Evolutionary conservation across 2,113 vertebrate genomes (phyloP).

Genomic region (Lepus timidus): DNA sequence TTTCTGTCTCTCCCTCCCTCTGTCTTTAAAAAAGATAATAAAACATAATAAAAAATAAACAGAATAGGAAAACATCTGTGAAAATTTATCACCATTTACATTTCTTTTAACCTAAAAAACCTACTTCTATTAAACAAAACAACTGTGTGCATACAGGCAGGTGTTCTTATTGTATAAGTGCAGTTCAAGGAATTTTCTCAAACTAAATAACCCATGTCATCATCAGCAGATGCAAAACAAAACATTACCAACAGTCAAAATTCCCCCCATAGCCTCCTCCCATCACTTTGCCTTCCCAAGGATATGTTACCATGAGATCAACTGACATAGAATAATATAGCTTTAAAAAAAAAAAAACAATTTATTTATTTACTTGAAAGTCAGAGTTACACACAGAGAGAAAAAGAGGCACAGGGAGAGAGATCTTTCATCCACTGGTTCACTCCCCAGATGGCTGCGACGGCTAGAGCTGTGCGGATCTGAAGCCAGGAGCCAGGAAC

Average conservation of each 20-base stretch:
- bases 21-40: too few relatives aligned
- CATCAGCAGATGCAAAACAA: neutral
- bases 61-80: neutral
- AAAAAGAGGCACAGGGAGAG: too few relatives aligned
- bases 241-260: neutral
- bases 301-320: neutral
- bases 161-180: neutral
- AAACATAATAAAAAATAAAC: too few relatives aligned
- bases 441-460: too few relatives aligned
- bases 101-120: neutral
- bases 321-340: neutral
- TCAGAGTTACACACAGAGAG: too few relatives aligned
- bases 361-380: too few relatives aligned
- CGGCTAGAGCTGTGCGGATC: too few relatives aligned
- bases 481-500: too few relatives aligned
- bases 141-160: neutral
- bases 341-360: too few relatives aligned
- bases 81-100: neutral
- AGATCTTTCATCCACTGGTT: too few relatives aligned
- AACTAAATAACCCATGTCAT: neutral
- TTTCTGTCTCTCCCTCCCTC: too few relatives aligned
- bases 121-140: neutral
- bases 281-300: neutral
- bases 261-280: neutral
- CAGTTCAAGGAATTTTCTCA: neutral